Conservation (phyloP, 2,113 vertebrate species). For the Opisthocomus hoazin region DNA sequence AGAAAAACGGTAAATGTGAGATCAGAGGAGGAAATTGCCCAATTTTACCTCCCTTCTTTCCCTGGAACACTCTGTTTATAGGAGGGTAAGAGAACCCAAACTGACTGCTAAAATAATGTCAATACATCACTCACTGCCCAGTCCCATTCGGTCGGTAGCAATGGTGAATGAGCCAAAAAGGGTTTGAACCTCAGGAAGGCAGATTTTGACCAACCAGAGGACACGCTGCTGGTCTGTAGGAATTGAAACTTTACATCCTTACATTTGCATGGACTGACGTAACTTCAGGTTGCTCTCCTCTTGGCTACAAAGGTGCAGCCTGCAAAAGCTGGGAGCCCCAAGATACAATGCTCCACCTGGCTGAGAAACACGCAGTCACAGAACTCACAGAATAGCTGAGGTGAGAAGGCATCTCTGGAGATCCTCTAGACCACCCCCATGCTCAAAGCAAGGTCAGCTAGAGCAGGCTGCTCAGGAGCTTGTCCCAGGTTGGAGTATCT, state of each 20-base stretch:
- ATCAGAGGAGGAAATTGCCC: not conserved
- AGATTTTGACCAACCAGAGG: not conserved
- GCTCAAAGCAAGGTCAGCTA: not conserved
- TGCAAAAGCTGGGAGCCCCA: not conserved
- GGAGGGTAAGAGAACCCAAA: not conserved
- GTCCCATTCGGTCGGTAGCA: not conserved
- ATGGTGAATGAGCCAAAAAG: not conserved
- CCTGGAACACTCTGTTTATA: not conserved
- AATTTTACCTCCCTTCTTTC: not conserved
- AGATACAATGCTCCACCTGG: not conserved
- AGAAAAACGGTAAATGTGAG: not conserved
- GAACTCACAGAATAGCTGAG: not conserved
- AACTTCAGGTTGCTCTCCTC: not conserved
- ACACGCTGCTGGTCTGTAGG: not conserved
- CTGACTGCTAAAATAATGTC: not conserved
- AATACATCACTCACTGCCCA: accelerated
- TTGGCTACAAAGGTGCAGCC: not conserved
- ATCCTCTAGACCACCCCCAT: accelerated
- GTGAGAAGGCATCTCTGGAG: not conserved
- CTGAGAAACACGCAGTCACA: not conserved
- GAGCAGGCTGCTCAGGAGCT: not conserved
- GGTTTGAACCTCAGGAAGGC: not conserved
- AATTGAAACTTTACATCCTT: not conserved
- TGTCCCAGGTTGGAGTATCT: not conserved
- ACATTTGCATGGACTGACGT: not conserved